A percentile compares a stretch with the other conserved stretches of the same genome.
These are phyloP conservation scores for Drosophila athabasca DNA, from an alignment of 1,140 invertebrate species.

Conservation along the genomic window DNA sequence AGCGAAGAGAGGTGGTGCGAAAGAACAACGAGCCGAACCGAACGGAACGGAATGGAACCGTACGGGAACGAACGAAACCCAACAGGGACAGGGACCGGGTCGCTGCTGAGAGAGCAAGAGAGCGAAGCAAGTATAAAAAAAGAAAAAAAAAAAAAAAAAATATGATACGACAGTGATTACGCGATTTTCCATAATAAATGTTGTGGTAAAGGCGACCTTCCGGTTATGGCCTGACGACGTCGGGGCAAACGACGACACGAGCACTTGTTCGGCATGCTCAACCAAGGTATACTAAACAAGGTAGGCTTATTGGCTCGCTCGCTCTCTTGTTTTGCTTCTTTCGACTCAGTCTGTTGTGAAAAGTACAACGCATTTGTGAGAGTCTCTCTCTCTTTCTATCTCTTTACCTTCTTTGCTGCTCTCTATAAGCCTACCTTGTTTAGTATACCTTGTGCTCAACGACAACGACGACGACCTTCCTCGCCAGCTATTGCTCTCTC, in stretches of 20 bases:
- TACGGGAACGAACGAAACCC: too few relatives aligned
- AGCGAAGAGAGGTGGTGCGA: neutral
- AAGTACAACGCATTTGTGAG: too few relatives aligned
- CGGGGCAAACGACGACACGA: constrained; percentile 26
- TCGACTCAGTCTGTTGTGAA: too few relatives aligned
- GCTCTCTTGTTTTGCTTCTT: too few relatives aligned
- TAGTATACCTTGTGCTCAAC: too few relatives aligned
- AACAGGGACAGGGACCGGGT: too few relatives aligned
- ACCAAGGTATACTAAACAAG: too few relatives aligned
- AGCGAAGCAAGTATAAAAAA: constrained; percentile 27
- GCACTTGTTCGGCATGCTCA: constrained; percentile 71
- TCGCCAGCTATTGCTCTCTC: constrained; percentile 33
- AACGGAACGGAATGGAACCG: neutral
- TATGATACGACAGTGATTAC: constrained; percentile 81
- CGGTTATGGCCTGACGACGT: constrained; percentile 61
- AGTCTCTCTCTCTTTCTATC: too few relatives aligned
- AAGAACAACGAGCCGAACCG: neutral
- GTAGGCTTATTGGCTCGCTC: too few relatives aligned
- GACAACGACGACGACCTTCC: constrained; percentile 70
- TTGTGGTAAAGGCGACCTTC: constrained; percentile 82
- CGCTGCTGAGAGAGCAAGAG: too few relatives aligned
- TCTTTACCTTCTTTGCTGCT: too few relatives aligned
- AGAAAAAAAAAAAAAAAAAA: constrained; percentile 43
- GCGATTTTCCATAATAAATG: constrained; percentile 83
- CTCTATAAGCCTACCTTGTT: too few relatives aligned